Evolutionary conservation across 2,888 invertebrate species (phyloP), one percentile per base, ranked within the genome.

Genomic region (Micoletzkya japonica): DNA sequence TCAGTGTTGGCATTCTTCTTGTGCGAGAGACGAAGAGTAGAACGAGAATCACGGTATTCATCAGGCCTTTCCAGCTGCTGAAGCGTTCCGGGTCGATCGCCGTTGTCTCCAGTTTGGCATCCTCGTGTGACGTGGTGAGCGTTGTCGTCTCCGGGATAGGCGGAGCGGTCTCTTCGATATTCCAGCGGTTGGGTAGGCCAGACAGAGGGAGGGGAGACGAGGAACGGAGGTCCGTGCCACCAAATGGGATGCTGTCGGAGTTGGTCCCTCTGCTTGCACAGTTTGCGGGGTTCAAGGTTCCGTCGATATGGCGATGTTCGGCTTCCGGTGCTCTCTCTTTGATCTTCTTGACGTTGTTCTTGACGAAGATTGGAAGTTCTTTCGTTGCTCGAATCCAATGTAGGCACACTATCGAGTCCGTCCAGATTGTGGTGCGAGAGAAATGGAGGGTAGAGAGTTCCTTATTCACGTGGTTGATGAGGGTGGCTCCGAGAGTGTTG

Each of bases 401-500:
- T 7, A 58, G 57, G 17, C 63, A 20, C 17, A 54, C 24, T 61
- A 20, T 37, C 24, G 66, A 61, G 36, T 75, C 75, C 14, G 58
- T 59, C 75, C 75, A 75, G 24, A 75, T 14, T 2, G 44, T 24
- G 1, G 17, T 2, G 14, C 39, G 24, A 4, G 30, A 24, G 28
- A 73, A 39, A 20, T 50, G 28, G 26, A 71, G 14, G n/a, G n/a
- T n/a, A 17, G 30, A 17, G 20, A 66, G 28, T 30, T 66, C 54
- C 66, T 56, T 66, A 4, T 14, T 7, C 6, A 54, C 39, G 6
- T 54, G 24, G 3, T 34, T 26, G 24, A 56, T 14, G 14, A 66
- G 37, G 2, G 26, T 66, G n/a, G 67, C 50, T 39, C 73, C 73
- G 57, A 73, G 52, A 17, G 67, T 7, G 52, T 50, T 58, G 1